Conservation (phyloP, 2,113 vertebrate genomes). For the Hippocampus guttulatus region DNA sequence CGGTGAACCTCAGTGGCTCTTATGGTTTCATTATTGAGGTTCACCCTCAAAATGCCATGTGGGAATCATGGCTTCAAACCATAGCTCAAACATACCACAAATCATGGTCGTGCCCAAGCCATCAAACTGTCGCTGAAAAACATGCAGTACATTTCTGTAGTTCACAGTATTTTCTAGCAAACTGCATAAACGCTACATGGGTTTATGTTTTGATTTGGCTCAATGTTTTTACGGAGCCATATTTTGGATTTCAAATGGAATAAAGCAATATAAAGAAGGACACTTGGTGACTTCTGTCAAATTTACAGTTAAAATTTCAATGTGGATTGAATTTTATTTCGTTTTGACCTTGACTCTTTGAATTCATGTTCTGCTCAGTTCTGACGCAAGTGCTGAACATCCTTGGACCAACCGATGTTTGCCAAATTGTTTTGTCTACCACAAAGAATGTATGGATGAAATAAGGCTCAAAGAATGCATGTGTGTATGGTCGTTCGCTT, state of each 20-base stretch:
- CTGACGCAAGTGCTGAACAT: constrained; percentile 31
- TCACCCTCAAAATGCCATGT: constrained; percentile 60
- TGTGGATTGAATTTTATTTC: constrained; percentile 4
- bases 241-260: constrained; percentile 5
- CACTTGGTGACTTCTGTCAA: constrained; percentile 1
- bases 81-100: constrained; percentile 49
- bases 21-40: constrained; percentile 54
- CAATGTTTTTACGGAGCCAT: neutral
- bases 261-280: neutral
- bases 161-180: constrained; percentile 15
- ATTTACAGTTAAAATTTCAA: constrained; percentile 8
- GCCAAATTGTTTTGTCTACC: constrained; percentile 64
- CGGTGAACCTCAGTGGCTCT: constrained; percentile 34
- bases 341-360: neutral
- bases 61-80: constrained; percentile 61
- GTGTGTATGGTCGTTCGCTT: too few species aligned
- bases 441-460: constrained; percentile 36
- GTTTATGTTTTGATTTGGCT: constrained; percentile 2
- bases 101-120: constrained; percentile 17
- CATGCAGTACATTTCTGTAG: constrained; percentile 19
- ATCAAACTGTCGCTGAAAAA: constrained; percentile 37
- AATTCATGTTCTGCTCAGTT: constrained; percentile 11
- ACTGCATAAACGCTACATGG: constrained; percentile 1
- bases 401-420: constrained; percentile 27
- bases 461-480: too few species aligned